phyloP scores from a whole-genome alignment of 2,113 vertebrate genomes.

The Caloenas nicobarica region DNA sequence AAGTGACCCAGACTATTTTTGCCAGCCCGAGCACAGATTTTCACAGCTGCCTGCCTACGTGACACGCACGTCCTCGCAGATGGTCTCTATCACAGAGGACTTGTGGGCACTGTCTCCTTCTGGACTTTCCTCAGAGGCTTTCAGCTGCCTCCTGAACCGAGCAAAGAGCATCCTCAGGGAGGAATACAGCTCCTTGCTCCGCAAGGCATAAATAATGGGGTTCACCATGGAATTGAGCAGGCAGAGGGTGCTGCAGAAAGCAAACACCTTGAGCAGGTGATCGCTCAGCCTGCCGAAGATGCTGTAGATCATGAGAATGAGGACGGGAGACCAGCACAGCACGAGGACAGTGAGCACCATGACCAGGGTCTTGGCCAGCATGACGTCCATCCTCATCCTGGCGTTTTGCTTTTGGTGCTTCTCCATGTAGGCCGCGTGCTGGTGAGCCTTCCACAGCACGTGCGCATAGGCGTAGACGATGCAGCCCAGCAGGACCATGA shows the following conservation, averaged over 20 bases:
- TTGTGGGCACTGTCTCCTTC: slow-evolving; percentile 57
- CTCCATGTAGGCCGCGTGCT: slow-evolving; percentile 81
- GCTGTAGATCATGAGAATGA: slow-evolving; percentile 85
- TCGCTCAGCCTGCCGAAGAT: slow-evolving; percentile 62
- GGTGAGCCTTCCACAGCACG: slow-evolving; percentile 86
- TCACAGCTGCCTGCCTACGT: rapidly evolving
- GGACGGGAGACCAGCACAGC: slow-evolving; percentile 86
- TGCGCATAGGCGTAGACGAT: slow-evolving; percentile 83
- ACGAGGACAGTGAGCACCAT: slow-evolving; percentile 84
- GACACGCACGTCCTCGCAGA: rapidly evolving
- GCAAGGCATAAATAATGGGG: slow-evolving; percentile 87
- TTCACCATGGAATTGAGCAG: slow-evolving; percentile 90
- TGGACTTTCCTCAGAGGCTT: background rate
- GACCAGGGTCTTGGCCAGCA: slow-evolving; percentile 85
- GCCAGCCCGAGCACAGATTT: rapidly evolving
- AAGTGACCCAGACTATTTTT: background rate
- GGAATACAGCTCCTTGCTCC: slow-evolving; percentile 82
- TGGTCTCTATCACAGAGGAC: slow-evolving; percentile 34
- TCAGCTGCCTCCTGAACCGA: slow-evolving; percentile 12
- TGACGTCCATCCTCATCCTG: slow-evolving; percentile 87
- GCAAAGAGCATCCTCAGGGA: slow-evolving; percentile 45
- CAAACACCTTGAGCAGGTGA: slow-evolving; percentile 80
- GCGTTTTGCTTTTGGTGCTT: slow-evolving; percentile 69
- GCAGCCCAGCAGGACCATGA: slow-evolving; percentile 76
- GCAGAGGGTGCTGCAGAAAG: slow-evolving; percentile 91